A percentile compares a stretch with the other conserved stretches of the same genome.
phyloP scores from a whole-genome alignment of 2,888 invertebrate species.

The Dendrolimus houi region DNA sequence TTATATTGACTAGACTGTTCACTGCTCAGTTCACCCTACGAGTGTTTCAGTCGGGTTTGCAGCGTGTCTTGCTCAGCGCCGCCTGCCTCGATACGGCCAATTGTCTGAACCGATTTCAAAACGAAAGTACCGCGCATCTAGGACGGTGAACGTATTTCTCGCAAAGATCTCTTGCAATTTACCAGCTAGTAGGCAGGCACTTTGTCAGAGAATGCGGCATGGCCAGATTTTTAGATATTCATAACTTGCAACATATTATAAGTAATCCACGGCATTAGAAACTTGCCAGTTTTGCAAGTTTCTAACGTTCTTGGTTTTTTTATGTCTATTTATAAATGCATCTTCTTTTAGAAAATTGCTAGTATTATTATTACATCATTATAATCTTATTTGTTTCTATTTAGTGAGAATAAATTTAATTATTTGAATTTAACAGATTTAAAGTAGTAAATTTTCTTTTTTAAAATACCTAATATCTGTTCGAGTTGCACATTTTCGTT shows the following conservation, averaged over 20 bases:
- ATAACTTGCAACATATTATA: constrained; percentile 54
- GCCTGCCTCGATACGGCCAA: constrained; percentile 69
- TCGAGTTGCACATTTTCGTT: too few species aligned
- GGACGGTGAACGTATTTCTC: constrained; percentile 75
- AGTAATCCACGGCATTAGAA: constrained; percentile 36
- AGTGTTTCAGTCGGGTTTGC: constrained; percentile 30
- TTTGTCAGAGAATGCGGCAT: constrained; percentile 56
- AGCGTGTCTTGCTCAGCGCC: constrained; percentile 35
- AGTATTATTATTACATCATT: background rate
- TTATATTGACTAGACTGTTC: too few species aligned
- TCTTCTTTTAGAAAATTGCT: background rate
- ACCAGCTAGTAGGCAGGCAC: constrained; percentile 45
- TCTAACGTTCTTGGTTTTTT: constrained; percentile 46
- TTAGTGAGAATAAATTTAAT: too few species aligned
- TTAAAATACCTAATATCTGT: too few species aligned
- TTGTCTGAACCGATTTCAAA: constrained; percentile 75
- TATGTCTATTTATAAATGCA: constrained; percentile 7
- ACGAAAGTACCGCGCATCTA: constrained; percentile 75
- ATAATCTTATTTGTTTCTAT: too few species aligned
- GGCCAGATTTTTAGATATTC: constrained; percentile 62
- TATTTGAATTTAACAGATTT: too few species aligned
- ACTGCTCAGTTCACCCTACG: constrained; percentile 40
- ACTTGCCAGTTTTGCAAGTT: constrained; percentile 45
- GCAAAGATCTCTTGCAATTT: constrained; percentile 70
- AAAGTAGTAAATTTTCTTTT: too few species aligned